These are phyloP conservation scores for Drosophila subobscura DNA, from an alignment of 1,140 invertebrate genomes.

Conservation along the genomic window DNA sequence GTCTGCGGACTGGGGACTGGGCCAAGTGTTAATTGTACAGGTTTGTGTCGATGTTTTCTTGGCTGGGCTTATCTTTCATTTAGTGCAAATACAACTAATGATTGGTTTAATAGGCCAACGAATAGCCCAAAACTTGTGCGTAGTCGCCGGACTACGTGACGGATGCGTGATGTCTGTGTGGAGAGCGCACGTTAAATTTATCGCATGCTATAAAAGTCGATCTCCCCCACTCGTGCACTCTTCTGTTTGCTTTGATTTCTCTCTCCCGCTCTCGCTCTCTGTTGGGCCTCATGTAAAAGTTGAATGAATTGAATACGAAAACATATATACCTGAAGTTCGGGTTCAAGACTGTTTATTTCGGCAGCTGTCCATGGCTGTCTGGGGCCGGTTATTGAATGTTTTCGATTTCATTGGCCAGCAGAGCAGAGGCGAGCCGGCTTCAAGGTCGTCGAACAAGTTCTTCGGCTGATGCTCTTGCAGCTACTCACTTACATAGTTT, in stretches of 20 bases:
- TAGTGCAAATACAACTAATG: constrained; percentile 54
- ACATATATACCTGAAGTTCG: constrained; percentile 52
- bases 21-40: constrained; percentile 50
- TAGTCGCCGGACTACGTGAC: constrained; percentile 41
- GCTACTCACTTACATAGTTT: constrained; percentile 7
- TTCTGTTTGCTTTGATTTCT: constrained; percentile 12
- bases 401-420: constrained; percentile 72
- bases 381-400: constrained; percentile 62
- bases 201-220: constrained; percentile 58
- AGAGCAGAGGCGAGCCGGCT: constrained; percentile 12
- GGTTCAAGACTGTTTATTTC: constrained; percentile 75
- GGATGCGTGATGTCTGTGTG: constrained; percentile 50
- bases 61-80: constrained; percentile 41
- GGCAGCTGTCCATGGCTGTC: constrained; percentile 44
- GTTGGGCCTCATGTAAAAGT: constrained; percentile 70
- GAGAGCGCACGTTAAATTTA: constrained; percentile 15
- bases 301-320: constrained; percentile 66
- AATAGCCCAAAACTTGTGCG: constrained; percentile 25
- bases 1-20: constrained; percentile 5
- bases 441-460: constrained; percentile 76
- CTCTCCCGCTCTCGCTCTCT: constrained; percentile 10
- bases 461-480: constrained; percentile 54
- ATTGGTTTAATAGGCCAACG: constrained; percentile 44
- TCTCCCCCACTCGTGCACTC: neutral
- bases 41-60: constrained; percentile 37